These are phyloP conservation scores for Saccopteryx bilineata DNA, from an alignment of 2,113 vertebrate species.

Conservation along the genomic window DNA sequence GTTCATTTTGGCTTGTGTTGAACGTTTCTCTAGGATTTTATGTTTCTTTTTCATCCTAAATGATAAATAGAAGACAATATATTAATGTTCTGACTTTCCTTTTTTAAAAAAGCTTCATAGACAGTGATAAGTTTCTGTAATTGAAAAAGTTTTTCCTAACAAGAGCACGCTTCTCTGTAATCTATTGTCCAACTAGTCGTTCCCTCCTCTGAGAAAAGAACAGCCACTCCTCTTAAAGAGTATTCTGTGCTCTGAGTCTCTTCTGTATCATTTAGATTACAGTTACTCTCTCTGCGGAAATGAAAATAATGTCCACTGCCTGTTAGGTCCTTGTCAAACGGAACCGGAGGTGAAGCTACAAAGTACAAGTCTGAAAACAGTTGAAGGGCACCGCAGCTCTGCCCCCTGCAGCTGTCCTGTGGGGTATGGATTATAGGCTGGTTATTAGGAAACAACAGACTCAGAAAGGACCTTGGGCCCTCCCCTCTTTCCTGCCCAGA, in stretches of 20 bases:
- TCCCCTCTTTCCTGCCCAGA: not conserved
- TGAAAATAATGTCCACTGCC: slow-evolving; percentile 25
- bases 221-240: not conserved
- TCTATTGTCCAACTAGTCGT: not conserved
- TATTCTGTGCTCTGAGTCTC: not conserved
- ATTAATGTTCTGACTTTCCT: not conserved
- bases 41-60: not conserved
- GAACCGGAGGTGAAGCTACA: not conserved
- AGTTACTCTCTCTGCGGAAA: not conserved
- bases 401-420: not conserved
- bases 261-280: not conserved
- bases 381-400: not conserved
- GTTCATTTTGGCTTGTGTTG: not conserved
- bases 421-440: not conserved
- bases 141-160: not conserved
- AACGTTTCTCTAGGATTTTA: not conserved
- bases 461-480: not conserved
- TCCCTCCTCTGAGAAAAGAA: not conserved
- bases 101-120: not conserved
- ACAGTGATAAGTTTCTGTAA: not conserved
- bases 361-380: not conserved
- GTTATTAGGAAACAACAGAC: not conserved
- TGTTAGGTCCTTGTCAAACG: not conserved
- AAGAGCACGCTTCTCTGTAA: not conserved
- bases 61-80: not conserved